phyloP scores from a whole-genome alignment of 2,113 vertebrate genomes.

The Nesoenas mayeri region DNA sequence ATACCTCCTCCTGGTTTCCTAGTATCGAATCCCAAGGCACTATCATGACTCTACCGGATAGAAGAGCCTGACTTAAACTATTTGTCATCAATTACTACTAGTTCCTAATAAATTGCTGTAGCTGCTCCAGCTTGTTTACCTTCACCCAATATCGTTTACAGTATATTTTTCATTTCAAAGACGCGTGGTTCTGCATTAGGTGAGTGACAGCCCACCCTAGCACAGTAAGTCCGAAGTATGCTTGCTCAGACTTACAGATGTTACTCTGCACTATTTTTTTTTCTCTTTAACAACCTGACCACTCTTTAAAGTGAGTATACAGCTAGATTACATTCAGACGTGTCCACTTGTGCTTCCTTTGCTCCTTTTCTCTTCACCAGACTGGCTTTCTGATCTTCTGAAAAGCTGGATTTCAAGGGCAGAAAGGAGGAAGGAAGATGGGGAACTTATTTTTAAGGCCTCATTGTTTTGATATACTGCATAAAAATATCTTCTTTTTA shows the following conservation, averaged over 20 bases:
- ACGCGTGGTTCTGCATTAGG: not conserved
- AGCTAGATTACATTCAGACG: not conserved
- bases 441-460: not conserved
- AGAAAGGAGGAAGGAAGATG: not conserved
- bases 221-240: not conserved
- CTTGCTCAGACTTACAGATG: not conserved
- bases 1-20: rapidly evolving
- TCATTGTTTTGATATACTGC: not conserved
- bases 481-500: not conserved
- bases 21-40: not conserved
- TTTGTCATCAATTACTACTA: not conserved
- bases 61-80: not conserved
- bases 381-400: not conserved
- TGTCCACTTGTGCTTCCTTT: not conserved
- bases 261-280: not conserved
- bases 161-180: not conserved
- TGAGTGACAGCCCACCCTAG: not conserved
- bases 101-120: not conserved
- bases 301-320: not conserved
- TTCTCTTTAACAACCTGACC: not conserved
- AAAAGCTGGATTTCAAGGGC: not conserved
- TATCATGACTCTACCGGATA: not conserved
- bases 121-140: not conserved
- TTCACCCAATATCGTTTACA: not conserved
- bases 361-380: not conserved